Evolutionary conservation across 1,140 invertebrate species (phyloP), one percentile per base, ranked within the genome.

Genomic region (Drosophila auraria): DNA sequence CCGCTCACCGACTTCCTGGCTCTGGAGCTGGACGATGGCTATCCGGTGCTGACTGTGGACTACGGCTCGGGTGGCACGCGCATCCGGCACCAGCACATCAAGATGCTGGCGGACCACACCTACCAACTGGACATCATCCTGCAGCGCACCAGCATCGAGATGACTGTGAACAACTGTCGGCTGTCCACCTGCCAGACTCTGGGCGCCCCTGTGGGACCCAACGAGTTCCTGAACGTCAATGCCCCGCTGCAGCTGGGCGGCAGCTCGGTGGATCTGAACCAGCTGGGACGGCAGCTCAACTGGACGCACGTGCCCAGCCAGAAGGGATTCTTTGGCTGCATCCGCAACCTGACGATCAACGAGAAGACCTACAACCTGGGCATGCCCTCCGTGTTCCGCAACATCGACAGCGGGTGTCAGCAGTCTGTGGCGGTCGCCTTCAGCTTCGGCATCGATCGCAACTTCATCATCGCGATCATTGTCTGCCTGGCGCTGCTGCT

Each of bases 191-290:
- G 97, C 86, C 94, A 96, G 94, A 95, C 94, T 73, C 93, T 97
- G 5, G 95, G 94, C 14, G 95, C 95, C 2, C 96, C 97, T 0
- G 94, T 94, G 23, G 96, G 96, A 1, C 94, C 95, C 3, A 96
- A 97, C 77, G 95, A 97, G 90, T 96, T 97, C 78, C 93, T 99
- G 0, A 98, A 98, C 87, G 97, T 98, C 0, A 98, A 98, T 92
- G 95, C 96, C 1, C 97, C 97, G 1, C 93, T 99, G 17, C 97
- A 98, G 93, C 75, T 99, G 9, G 98, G 98, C 17, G 98, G 98
- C 11, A 94, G 95, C 0, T 94, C 95, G 42, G 93, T 95, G 33
- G 95, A 97, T 78, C 92, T 97, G 4, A 87, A 93, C 3, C 89
- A 94, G 20, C 93, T 97, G 3, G 94, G 94, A 2, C 90, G 93